Evolutionary conservation across 1,140 invertebrate genomes (phyloP).

Genomic region (Cydia splendana): DNA sequence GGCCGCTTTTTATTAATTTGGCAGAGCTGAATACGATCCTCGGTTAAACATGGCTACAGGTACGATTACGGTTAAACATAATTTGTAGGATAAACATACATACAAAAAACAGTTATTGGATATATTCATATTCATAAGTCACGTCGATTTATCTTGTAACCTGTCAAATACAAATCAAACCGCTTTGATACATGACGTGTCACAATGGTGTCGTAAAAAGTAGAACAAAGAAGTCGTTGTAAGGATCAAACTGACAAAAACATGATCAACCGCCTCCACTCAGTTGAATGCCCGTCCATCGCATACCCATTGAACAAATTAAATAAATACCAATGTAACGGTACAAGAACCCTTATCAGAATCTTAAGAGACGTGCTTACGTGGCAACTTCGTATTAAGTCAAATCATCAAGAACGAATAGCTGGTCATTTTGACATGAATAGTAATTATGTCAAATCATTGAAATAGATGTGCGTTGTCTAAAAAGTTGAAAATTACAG

Average conservation of each 20-base stretch:
- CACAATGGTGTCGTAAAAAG: conserved; percentile 55
- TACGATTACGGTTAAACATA: too few species aligned
- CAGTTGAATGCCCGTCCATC: conserved; percentile 53
- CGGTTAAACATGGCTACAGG: too few species aligned
- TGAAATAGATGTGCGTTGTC: too few species aligned
- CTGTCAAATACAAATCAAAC: conserved; percentile 42
- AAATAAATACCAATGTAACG: conserved; percentile 6
- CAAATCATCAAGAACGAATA: too few species aligned
- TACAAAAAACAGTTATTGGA: too few species aligned
- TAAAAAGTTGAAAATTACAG: too few species aligned
- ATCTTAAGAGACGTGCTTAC: neutral
- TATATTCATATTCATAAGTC: neutral
- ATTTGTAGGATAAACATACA: too few species aligned
- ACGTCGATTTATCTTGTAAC: conserved; percentile 11
- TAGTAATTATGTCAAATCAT: too few species aligned
- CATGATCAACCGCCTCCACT: conserved; percentile 42
- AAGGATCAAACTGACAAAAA: conserved; percentile 47
- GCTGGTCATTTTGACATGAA: too few species aligned
- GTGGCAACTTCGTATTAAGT: neutral
- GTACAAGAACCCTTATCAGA: neutral
- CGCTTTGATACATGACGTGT: conserved; percentile 43
- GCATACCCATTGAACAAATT: conserved; percentile 38
- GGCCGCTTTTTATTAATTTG: neutral
- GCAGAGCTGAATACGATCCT: neutral
- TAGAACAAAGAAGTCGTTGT: conserved; percentile 47